Evolutionary conservation across 2,797 vertebrate genomes (phyloP).

Genomic region (Chelidonichthys spinosus): DNA sequence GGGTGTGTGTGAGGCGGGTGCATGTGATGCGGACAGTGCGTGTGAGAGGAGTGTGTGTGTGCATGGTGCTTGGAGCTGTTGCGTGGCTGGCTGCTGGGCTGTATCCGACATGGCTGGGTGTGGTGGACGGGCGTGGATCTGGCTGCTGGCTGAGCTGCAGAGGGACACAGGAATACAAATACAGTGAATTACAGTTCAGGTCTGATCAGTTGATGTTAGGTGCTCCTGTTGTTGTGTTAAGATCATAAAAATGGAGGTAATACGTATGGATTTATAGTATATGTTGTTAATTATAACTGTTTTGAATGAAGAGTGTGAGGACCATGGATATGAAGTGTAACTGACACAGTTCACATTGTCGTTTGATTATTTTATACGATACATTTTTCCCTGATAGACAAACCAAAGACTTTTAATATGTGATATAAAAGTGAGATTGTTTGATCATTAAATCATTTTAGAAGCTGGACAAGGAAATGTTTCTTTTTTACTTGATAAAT

Average conservation of each 20-base stretch:
- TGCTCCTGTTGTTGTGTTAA: conserved; percentile 1
- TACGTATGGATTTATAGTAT: no score
- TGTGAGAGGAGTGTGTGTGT: conserved; percentile 62
- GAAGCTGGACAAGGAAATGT: neutral
- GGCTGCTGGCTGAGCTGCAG: conserved; percentile 90
- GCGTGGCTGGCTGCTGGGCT: conserved; percentile 82
- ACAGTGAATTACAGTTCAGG: neutral
- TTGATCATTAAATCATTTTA: neutral
- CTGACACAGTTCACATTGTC: no score
- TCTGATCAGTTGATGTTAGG: neutral
- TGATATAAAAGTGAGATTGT: neutral
- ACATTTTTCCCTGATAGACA: neutral
- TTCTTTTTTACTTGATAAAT: neutral
- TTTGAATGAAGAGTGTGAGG: no score
- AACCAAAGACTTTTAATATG: neutral
- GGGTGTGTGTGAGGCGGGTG: conserved; percentile 66
- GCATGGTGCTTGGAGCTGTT: conserved; percentile 81
- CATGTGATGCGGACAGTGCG: conserved; percentile 71
- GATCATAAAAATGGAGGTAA: neutral
- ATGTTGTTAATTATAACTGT: no score
- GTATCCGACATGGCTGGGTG: conserved; percentile 76
- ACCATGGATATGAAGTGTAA: no score
- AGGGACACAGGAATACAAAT: conserved; percentile 35
- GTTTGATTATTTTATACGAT: neutral
- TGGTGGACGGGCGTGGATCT: conserved; percentile 72